phyloP scores from a whole-genome alignment of 2,797 vertebrate species.

The Australoheros facetus region DNA sequence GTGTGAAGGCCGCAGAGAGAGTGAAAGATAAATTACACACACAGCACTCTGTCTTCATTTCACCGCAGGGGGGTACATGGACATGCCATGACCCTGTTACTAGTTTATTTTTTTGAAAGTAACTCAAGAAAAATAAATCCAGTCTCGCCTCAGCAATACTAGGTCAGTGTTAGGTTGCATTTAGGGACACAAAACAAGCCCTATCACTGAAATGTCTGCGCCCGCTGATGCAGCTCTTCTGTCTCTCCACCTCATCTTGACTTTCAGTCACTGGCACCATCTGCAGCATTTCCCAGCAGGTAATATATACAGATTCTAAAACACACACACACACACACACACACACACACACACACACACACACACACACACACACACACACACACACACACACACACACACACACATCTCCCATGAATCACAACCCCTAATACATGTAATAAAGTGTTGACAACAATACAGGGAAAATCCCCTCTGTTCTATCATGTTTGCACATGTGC shows the following conservation, averaged over 20 bases:
- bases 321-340: not conserved
- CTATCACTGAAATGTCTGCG: constrained; percentile 22
- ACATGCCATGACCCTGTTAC: not conserved
- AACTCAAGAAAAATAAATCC: constrained; percentile 45
- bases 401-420: constrained; percentile 5
- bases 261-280: constrained; percentile 48
- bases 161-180: constrained; percentile 45
- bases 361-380: no score
- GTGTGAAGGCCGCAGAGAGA: not conserved
- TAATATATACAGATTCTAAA: constrained; percentile 52
- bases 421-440: not conserved
- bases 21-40: constrained; percentile 10
- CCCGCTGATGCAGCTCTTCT: constrained; percentile 19
- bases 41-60: not conserved
- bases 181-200: constrained; percentile 41
- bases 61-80: not conserved
- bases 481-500: not conserved
- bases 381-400: rapidly evolving
- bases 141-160: constrained; percentile 13
- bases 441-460: constrained; percentile 46
- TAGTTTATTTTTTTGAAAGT: constrained; percentile 49
- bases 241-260: constrained; percentile 29
- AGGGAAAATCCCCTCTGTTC: not conserved
- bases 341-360: no score
- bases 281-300: constrained; percentile 38